A percentile compares a stretch with the other conserved stretches of the same genome.
phyloP scores from a whole-genome alignment of 2,888 invertebrate genomes.

The Oscheius sp. region DNA sequence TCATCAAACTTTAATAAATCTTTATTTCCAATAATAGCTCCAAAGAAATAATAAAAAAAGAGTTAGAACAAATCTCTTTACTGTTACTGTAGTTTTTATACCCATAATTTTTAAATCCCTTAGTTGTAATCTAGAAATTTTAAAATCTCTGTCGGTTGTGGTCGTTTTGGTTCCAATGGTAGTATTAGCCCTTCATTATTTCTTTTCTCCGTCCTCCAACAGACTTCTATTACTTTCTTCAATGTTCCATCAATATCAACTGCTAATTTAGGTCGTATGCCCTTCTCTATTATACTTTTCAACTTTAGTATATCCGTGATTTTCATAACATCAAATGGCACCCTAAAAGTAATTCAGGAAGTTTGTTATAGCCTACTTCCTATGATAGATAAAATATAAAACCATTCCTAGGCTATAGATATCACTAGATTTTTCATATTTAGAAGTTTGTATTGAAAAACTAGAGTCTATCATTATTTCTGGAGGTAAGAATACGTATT shows the following conservation, averaged over 20 bases:
- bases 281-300: background rate
- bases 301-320: background rate
- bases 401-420: background rate
- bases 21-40: background rate
- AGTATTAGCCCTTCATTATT: background rate
- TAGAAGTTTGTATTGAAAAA: too few species aligned
- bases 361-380: background rate
- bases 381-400: background rate
- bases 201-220: slow-evolving; percentile 17
- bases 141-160: background rate
- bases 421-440: background rate
- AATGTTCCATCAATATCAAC: background rate
- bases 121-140: slow-evolving; percentile 11
- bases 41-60: background rate
- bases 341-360: background rate
- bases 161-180: background rate
- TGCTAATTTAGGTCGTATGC: background rate
- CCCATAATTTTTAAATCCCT: too few species aligned
- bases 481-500: background rate
- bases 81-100: too few species aligned
- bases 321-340: background rate
- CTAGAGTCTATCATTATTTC: background rate
- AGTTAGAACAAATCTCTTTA: background rate
- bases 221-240: background rate
- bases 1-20: too few species aligned